These are phyloP conservation scores for Nephrocerus scutellatus DNA, from an alignment of 2,888 invertebrate species.

Conservation along the genomic window DNA sequence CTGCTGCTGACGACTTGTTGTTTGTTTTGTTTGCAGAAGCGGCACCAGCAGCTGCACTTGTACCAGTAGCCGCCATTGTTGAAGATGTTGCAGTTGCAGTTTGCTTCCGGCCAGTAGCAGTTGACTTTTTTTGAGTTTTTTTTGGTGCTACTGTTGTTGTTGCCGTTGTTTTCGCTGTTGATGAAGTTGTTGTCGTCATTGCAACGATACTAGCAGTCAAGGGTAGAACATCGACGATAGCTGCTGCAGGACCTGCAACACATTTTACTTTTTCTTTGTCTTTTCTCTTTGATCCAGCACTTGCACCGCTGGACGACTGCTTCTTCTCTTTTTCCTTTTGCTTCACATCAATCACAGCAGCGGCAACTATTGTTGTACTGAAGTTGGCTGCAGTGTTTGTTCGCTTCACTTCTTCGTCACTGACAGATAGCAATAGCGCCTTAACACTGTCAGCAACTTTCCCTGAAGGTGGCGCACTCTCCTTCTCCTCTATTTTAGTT, in stretches of 20 bases:
- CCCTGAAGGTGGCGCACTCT: too few species aligned
- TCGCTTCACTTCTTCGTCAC: too few species aligned
- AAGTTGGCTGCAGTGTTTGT: too few species aligned
- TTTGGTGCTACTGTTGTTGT: conserved; percentile 11
- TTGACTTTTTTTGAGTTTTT: conserved; percentile 23
- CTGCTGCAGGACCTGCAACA: conserved; percentile 27
- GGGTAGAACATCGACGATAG: conserved; percentile 32
- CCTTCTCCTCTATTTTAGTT: too few species aligned
- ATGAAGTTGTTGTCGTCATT: conserved; percentile 15
- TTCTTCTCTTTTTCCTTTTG: too few species aligned
- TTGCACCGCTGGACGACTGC: too few species aligned
- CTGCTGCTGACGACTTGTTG: not conserved
- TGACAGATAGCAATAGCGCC: too few species aligned
- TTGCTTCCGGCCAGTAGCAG: conserved; percentile 16
- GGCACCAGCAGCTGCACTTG: conserved; percentile 9
- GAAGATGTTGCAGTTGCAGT: conserved; percentile 37
- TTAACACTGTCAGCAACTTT: too few species aligned
- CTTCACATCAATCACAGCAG: too few species aligned
- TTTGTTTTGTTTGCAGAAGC: conserved; percentile 4
- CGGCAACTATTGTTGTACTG: too few species aligned
- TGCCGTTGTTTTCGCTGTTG: conserved; percentile 1
- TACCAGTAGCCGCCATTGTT: conserved; percentile 48
- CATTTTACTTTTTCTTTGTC: too few species aligned
- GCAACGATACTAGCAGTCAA: conserved; percentile 24
- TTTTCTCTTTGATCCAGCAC: too few species aligned